Evolutionary conservation across 2,888 invertebrate genomes (phyloP).

Genomic region (Vandiemenella viatica): DNA sequence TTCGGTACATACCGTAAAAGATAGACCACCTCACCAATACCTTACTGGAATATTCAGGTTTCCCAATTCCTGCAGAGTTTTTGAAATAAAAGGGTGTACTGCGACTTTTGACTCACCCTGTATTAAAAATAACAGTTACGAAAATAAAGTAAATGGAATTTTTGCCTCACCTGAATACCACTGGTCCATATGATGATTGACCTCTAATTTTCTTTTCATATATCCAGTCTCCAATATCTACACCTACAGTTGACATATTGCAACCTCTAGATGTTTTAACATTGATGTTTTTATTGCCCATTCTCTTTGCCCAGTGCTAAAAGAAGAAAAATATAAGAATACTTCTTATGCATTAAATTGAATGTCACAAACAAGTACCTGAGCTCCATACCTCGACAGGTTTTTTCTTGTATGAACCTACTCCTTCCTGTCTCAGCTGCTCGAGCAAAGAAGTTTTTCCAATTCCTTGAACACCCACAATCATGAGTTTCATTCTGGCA

Average conservation of each 20-base stretch:
- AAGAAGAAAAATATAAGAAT: conserved; percentile 18
- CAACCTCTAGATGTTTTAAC: conserved; percentile 59
- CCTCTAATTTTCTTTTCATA: conserved; percentile 73
- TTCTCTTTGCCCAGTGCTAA: conserved; percentile 87
- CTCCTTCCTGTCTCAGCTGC: conserved; percentile 74
- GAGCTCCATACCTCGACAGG: conserved; percentile 40
- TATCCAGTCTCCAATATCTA: conserved; percentile 91
- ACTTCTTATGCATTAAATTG: background rate
- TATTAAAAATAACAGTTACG: too few species aligned
- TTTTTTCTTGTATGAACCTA: conserved; percentile 51
- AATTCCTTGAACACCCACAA: conserved; percentile 73
- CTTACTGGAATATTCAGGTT: too few species aligned
- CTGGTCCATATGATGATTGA: conserved; percentile 58
- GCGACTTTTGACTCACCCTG: too few species aligned
- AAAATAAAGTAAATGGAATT: too few species aligned
- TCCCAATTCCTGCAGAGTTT: too few species aligned
- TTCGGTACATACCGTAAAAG: too few species aligned
- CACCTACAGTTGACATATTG: conserved; percentile 90
- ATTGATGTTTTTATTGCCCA: conserved; percentile 77
- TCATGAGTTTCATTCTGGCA: conserved; percentile 89
- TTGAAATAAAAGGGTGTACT: too few species aligned
- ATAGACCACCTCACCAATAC: too few species aligned
- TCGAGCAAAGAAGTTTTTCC: conserved; percentile 88
- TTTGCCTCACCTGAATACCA: conserved; percentile 59
- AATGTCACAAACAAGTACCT: conserved; percentile 2